Percentiles rank a stretch among this genome's conserved stretches.
phyloP scores from a whole-genome alignment of 2,113 vertebrate species.

The Columbina picui region DNA sequence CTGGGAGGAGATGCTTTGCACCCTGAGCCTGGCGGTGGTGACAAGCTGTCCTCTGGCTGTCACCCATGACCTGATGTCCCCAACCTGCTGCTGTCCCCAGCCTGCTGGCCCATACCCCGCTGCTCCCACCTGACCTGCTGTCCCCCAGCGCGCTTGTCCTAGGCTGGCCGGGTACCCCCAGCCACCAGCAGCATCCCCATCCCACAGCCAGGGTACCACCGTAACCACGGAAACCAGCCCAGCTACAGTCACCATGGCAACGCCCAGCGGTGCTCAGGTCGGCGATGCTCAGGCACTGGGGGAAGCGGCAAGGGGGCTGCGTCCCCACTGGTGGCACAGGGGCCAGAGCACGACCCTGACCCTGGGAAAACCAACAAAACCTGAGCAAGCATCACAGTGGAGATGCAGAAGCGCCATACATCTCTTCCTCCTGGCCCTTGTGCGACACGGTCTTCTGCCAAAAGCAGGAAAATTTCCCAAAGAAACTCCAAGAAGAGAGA shows the following conservation, averaged over 20 bases:
- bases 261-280: background rate
- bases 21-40: background rate
- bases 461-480: background rate
- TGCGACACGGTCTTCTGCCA: accelerated
- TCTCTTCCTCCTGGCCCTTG: background rate
- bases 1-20: background rate
- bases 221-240: slow-evolving; percentile 23
- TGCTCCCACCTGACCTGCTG: background rate
- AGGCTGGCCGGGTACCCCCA: background rate
- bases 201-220: background rate
- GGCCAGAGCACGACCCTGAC: accelerated
- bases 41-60: background rate
- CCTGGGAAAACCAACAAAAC: background rate
- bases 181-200: background rate
- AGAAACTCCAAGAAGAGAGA: background rate
- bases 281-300: background rate
- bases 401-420: background rate
- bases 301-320: background rate
- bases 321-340: accelerated
- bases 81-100: background rate
- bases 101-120: background rate
- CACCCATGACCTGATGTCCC: background rate
- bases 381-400: background rate
- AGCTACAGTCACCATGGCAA: slow-evolving; percentile 41
- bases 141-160: background rate